These are phyloP conservation scores for Phyllopteryx taeniolatus DNA, from an alignment of 2,113 vertebrate genomes.

Conservation along the genomic window DNA sequence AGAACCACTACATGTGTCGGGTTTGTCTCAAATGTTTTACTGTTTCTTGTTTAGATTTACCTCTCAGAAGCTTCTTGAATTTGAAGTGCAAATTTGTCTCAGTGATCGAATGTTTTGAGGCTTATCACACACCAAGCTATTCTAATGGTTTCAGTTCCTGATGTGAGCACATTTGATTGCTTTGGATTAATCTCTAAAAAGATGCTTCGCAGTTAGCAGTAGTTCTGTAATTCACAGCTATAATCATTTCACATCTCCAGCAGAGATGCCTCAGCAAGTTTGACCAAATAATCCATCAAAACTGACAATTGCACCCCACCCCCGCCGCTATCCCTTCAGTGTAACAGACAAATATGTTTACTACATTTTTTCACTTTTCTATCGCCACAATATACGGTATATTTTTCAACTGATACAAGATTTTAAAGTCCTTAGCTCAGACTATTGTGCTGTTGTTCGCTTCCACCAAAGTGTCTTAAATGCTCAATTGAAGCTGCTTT, in stretches of 20 bases:
- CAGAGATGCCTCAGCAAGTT: constrained; percentile 17
- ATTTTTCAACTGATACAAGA: background rate
- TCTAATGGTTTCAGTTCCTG: background rate
- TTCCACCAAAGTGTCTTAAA: no score
- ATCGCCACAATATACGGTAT: background rate
- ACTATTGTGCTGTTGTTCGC: background rate
- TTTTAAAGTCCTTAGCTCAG: background rate
- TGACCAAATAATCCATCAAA: constrained; percentile 48
- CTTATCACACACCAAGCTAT: background rate
- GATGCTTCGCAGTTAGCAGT: no score
- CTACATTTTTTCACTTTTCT: constrained; percentile 29
- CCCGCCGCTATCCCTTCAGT: constrained; percentile 26
- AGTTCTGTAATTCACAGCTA: background rate
- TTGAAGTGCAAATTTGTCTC: background rate
- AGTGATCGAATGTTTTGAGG: background rate
- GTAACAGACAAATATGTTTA: constrained; percentile 45
- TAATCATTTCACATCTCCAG: background rate
- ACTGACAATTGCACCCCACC: constrained; percentile 22
- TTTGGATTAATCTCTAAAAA: background rate
- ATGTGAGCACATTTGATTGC: constrained; percentile 5
- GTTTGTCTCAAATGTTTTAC: background rate
- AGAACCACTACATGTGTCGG: background rate
- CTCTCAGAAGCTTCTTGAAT: background rate
- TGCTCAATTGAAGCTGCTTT: no score
- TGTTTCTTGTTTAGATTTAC: background rate